phyloP scores from a whole-genome alignment of 2,888 invertebrate species.

The Penaeus monodon region DNA sequence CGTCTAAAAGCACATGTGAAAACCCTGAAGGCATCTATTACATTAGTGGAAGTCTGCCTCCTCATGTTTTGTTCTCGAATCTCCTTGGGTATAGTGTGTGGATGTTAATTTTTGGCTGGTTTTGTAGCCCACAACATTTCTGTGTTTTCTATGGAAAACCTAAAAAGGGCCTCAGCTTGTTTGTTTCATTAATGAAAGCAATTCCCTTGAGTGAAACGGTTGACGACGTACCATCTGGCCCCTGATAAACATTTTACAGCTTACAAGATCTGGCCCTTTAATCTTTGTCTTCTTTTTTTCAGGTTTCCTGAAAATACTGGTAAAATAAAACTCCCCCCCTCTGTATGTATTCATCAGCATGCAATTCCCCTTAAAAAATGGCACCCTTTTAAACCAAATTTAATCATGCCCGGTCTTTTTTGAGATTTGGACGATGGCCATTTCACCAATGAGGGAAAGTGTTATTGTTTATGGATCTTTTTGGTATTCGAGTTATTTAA shows the following conservation, averaged over 20 bases:
- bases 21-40: conserved; percentile 3
- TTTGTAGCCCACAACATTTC: not conserved
- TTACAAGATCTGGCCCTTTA: too few species aligned
- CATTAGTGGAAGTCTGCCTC: conserved; percentile 25
- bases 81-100: conserved; percentile 15
- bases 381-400: conserved; percentile 2
- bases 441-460: not conserved
- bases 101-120: conserved; percentile 12
- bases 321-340: conserved; percentile 8
- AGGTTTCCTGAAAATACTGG: not conserved
- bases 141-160: not conserved
- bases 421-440: not conserved
- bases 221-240: not conserved
- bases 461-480: conserved; percentile 5
- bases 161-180: too few species aligned
- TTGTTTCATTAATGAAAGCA: conserved; percentile 14
- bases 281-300: too few species aligned
- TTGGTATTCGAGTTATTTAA: not conserved
- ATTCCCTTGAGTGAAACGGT: conserved; percentile 6
- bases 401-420: not conserved
- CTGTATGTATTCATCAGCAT: not conserved
- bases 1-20: conserved; percentile 11
- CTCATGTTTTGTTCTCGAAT: conserved; percentile 23
- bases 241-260: too few species aligned
- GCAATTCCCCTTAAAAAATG: conserved; percentile 3